Evolutionary conservation across 2,888 invertebrate genomes (phyloP), one percentile per base, ranked within the genome.

Genomic region (Macrosiphum euphorbiae): DNA sequence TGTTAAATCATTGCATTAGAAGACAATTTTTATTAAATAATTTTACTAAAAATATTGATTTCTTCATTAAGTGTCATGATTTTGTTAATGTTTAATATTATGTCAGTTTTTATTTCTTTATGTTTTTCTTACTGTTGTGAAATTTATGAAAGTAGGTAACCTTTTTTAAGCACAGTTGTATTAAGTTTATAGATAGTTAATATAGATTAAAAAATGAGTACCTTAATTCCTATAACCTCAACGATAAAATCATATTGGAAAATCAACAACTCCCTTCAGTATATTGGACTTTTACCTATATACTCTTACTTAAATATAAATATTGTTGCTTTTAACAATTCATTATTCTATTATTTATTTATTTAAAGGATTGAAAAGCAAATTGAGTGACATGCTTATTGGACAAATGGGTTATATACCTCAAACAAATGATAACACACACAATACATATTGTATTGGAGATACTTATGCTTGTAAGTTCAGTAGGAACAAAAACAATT

Each of bases 401-500:
- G 89, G 85, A 47, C 0, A 47, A 50, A 24, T 93, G 2, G 58
- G 89, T 16, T 41, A 24, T 78, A 16, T 20, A 35, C 35, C 35
- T 26, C 3, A 0, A 26, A 3, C 1, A 50, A 67, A 58, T 35
- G 3, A 24, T 50, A n/a, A 26, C 1, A 11, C 16, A 0, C 0
- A 20, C 20, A 50, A 26, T n/a, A 20, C 24, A 92, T 4, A 2
- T 85, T 11, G 35, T 20, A 24, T 61, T 50, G 93, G 94, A 0
- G 87, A 90, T 67, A 94, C 90, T 47, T 94, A 87, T 90, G 67
- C 90, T 50, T 94, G 94, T n/a, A 94, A 90, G 3, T 94, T 94
- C 26, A 94, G 94, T 67, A 89, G 67, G 44, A 90, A 94, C 87
- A 85, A 90, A 61, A 87, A 86, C 10, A 94, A 94, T 85, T 94